phyloP scores from a whole-genome alignment of 92 coral and sea anemone genomes.

The Epizoanthus scotinus region DNA sequence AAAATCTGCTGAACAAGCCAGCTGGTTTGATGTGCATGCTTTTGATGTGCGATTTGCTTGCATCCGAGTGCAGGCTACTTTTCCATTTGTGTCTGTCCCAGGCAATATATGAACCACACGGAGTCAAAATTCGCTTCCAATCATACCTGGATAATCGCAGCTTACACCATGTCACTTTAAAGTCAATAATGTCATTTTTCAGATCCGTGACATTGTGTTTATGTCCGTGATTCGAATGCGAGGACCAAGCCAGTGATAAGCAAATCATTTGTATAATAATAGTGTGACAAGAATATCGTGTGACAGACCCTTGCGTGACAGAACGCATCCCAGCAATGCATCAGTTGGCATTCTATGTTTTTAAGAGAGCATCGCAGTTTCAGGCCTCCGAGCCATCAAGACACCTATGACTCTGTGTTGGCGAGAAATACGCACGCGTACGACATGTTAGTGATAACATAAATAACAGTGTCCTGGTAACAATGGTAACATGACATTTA shows the following conservation, averaged over 20 bases:
- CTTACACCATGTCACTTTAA: conserved; percentile 65
- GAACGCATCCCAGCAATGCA: neutral
- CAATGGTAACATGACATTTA: too few species aligned
- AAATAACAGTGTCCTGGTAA: too few species aligned
- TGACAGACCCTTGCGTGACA: neutral
- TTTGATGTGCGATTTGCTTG: conserved; percentile 20
- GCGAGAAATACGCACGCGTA: too few species aligned
- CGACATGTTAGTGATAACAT: too few species aligned
- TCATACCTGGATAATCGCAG: conserved; percentile 71
- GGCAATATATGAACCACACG: conserved; percentile 40
- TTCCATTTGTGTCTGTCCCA: conserved; percentile 3
- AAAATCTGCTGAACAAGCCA: conserved; percentile 29
- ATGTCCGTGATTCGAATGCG: neutral
- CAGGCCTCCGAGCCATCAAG: too few species aligned
- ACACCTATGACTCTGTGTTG: too few species aligned
- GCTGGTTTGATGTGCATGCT: conserved; percentile 39
- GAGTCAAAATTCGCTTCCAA: conserved; percentile 62
- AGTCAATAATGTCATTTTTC: conserved; percentile 5
- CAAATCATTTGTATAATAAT: conserved; percentile 9
- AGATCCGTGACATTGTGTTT: neutral
- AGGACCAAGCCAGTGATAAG: neutral
- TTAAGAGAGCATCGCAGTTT: too few species aligned
- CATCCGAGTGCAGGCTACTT: conserved; percentile 9
- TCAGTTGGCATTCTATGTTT: neutral
- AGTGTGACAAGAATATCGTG: neutral